Evolutionary conservation across 1,140 invertebrate species (phyloP).

Genomic region (Teleopsis dalmanni): DNA sequence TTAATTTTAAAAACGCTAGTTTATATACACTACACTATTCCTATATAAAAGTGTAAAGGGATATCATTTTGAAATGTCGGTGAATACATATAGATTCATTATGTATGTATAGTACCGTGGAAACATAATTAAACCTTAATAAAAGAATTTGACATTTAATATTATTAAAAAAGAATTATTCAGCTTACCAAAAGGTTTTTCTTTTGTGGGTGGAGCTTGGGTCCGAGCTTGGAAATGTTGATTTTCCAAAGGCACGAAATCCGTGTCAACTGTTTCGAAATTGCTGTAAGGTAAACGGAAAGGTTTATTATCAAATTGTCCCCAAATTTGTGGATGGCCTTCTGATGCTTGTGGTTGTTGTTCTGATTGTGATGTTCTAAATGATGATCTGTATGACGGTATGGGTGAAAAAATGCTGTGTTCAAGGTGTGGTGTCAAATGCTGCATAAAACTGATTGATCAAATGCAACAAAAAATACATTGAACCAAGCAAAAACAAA

Average conservation of each 20-base stretch:
- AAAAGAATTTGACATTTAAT: neutral
- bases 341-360: conserved; percentile 31
- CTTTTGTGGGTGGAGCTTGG: conserved; percentile 10
- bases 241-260: conserved; percentile 34
- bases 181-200: conserved; percentile 36
- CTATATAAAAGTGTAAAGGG: neutral
- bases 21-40: neutral
- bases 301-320: conserved; percentile 17
- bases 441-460: neutral
- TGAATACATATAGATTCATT: neutral
- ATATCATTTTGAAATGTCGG: neutral
- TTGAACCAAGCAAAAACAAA: neutral
- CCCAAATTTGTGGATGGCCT: conserved; percentile 18
- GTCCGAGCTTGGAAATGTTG: conserved; percentile 14
- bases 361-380: conserved; percentile 12
- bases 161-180: neutral
- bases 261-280: conserved; percentile 22
- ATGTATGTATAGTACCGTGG: neutral
- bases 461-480: neutral
- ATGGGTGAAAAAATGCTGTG: neutral
- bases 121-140: neutral
- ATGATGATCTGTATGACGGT: conserved; percentile 2
- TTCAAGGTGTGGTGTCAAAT: neutral
- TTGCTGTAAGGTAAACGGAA: conserved; percentile 10
- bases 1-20: neutral